Percentiles rank a stretch among this genome's conserved stretches.
These are phyloP conservation scores for Sclerurus mexicanus DNA, from an alignment of 2,113 vertebrate species.

Conservation along the genomic window DNA sequence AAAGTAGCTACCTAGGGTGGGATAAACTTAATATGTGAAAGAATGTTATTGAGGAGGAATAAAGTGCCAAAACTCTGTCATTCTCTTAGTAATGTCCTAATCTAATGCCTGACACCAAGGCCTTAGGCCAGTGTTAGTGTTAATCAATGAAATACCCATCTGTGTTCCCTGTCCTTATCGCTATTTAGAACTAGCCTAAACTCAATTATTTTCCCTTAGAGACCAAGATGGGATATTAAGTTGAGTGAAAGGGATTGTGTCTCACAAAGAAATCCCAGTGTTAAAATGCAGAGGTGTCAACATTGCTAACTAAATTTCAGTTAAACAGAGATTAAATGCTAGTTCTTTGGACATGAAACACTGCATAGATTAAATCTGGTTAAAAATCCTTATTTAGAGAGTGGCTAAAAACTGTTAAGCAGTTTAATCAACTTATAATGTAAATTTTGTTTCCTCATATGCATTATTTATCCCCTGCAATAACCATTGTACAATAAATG, in stretches of 20 bases:
- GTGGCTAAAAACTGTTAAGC: constrained; percentile 82
- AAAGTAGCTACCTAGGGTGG: constrained; percentile 99
- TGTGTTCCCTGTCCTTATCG: constrained; percentile 94
- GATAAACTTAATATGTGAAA: constrained; percentile 99
- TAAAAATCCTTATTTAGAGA: constrained; percentile 85
- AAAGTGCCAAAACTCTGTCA: constrained; percentile 99
- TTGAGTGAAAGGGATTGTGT: constrained; percentile 92
- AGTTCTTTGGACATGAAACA: constrained; percentile 83
- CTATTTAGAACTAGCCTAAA: constrained; percentile 99
- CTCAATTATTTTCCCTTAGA: constrained; percentile 99
- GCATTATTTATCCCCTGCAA: constrained; percentile 74
- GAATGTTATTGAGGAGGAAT: constrained; percentile 99
- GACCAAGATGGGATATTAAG: constrained; percentile 98
- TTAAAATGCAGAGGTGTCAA: constrained; percentile 91
- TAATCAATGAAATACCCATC: constrained; percentile 99
- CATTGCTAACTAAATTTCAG: constrained; percentile 91
- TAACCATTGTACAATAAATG: constrained; percentile 38
- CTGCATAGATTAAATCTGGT: constrained; percentile 82
- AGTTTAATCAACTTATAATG: constrained; percentile 81
- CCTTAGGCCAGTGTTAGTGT: constrained; percentile 92
- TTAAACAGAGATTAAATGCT: constrained; percentile 94
- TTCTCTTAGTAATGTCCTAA: constrained; percentile 99
- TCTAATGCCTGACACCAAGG: constrained; percentile 96
- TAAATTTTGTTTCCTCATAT: constrained; percentile 73
- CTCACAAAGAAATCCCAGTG: constrained; percentile 86